phyloP scores from a whole-genome alignment of 1,140 invertebrate genomes.

The Drosophila nikananu region DNA sequence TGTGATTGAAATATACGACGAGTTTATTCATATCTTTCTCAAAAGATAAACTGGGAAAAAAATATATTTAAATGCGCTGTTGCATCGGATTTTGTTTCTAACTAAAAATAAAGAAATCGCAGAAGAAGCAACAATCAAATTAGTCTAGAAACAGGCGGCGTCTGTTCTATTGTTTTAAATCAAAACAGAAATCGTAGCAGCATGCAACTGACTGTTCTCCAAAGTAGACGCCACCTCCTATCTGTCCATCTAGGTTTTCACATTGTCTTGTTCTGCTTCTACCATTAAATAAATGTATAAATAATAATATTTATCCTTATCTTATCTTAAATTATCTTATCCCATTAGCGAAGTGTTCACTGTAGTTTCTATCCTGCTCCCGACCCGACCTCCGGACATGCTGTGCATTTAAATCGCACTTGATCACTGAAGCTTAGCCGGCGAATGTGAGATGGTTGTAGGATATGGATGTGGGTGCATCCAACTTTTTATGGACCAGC shows the following conservation, averaged over 20 bases:
- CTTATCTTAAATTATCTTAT: not conserved
- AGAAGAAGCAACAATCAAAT: not conserved
- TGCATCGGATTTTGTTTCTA: not conserved
- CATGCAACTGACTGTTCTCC: too few relatives aligned
- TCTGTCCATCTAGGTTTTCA: too few relatives aligned
- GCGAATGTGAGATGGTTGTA: conserved; percentile 6
- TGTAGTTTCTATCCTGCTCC: conserved; percentile 16
- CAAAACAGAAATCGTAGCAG: too few relatives aligned
- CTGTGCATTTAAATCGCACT: conserved; percentile 65
- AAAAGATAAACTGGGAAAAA: not conserved
- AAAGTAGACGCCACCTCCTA: too few relatives aligned
- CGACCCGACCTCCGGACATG: conserved; percentile 27
- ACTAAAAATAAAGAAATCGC: not conserved
- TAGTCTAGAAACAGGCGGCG: not conserved
- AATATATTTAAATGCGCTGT: not conserved
- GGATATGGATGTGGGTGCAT: conserved; percentile 40
- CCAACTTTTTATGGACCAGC: conserved; percentile 51
- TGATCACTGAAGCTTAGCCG: conserved; percentile 48
- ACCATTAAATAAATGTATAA: not conserved
- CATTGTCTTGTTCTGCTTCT: not conserved
- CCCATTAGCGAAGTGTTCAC: not conserved
- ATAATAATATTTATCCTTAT: too few relatives aligned
- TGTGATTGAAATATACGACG: not conserved
- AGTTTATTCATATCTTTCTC: not conserved
- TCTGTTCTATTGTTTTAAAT: too few relatives aligned